Base-by-base conservation (phyloP, 2,113 vertebrate genomes). In the Perca flavescens region DNA sequence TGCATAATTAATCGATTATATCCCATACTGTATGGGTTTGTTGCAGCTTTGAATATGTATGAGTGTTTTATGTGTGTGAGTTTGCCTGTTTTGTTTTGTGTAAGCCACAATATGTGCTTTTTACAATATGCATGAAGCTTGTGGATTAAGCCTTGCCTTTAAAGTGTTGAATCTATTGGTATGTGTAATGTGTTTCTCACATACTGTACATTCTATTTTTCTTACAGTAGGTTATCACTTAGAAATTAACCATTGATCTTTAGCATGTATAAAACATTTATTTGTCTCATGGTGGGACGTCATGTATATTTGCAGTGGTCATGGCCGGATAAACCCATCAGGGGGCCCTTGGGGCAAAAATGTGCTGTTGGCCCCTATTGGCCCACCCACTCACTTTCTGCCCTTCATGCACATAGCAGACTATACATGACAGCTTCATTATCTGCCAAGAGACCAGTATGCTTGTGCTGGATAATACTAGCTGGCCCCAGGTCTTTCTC, bases 1-100 rank as follows among this genome's bases (percentile, higher is more conserved):
- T 90, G 83, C 84, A 89, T 92, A 85, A 87, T 90, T 87, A 83
- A 92, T 80, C 11, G 12, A 71, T 69, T 65, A 64, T 19, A 62
- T 74, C 70, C 75, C 72, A 3, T 75, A 31, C 43, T 78, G 66
- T 74, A 70, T 68, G 49, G 66, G 66, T 76, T 54, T 76, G 31
- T 65, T 75, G 76, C 50, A 47, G 53, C 47, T 78, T 71, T 63
- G 69, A 89, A 88, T 88, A 88, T 88, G 68, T 69, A 84, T 73
- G 76, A 84, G 69, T 11, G 19, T 66, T 84, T 78, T 19, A 74
- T 79, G 67, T 62, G 36, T 74, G 43, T 22, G 49, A 62, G 68
- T 61, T 56, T 7, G 6, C 15, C 73, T 74, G 47, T 19, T 61
- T 21, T 54, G 52, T 77, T 70, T 73, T 62, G 22, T 73, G 34